Evolutionary conservation across 2,888 invertebrate species (phyloP).

Genomic region (Cosmia pyralina): DNA sequence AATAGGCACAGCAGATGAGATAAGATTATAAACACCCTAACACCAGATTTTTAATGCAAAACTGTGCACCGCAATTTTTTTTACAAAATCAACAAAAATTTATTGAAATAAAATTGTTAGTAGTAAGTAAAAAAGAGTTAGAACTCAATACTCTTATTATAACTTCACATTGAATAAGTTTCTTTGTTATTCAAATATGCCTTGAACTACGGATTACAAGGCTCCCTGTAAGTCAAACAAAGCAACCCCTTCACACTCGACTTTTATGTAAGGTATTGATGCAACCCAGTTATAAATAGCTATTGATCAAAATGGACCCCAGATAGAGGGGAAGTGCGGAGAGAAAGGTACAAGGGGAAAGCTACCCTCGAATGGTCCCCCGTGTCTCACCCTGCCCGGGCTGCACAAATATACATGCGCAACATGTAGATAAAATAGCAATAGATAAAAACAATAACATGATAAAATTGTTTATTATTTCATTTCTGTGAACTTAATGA

Average conservation of each 20-base stretch:
- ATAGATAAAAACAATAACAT: conserved; percentile 27
- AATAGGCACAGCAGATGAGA: conserved; percentile 6
- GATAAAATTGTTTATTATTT: conserved; percentile 7
- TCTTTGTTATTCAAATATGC: not conserved
- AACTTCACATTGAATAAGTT: not conserved
- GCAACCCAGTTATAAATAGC: conserved; percentile 40
- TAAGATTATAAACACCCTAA: conserved; percentile 20
- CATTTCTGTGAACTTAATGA: not conserved
- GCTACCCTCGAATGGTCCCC: not conserved
- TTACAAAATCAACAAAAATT: not conserved
- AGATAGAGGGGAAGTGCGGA: conserved; percentile 3
- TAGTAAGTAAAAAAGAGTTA: not conserved
- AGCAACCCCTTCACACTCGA: conserved; percentile 28
- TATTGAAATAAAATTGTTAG: not conserved
- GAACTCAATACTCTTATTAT: not conserved
- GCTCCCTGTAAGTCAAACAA: conserved; percentile 22
- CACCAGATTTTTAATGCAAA: not conserved
- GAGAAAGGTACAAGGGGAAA: not conserved
- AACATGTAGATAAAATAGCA: too few species aligned
- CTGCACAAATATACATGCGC: not conserved
- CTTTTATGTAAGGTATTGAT: conserved; percentile 46
- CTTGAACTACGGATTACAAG: not conserved
- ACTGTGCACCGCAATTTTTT: rapidly evolving
- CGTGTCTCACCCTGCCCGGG: not conserved
- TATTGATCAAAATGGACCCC: conserved; percentile 13